These are phyloP conservation scores for Ptilonorhynchus violaceus DNA, from an alignment of 2,113 vertebrate species.

Conservation along the genomic window DNA sequence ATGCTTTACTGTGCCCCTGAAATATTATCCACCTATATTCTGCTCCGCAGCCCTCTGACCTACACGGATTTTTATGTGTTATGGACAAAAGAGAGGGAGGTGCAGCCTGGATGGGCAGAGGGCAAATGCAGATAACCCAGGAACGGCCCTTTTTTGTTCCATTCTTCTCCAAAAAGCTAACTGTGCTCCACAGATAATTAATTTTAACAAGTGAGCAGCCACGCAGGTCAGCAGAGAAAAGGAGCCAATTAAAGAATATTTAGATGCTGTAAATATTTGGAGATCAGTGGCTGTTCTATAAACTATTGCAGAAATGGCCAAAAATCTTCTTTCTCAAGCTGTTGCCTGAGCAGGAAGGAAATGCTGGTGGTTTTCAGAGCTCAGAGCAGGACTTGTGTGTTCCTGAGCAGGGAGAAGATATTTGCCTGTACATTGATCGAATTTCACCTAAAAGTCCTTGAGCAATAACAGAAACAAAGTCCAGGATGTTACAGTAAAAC, in stretches of 20 bases:
- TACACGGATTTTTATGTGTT: fast-evolving
- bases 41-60: neutral
- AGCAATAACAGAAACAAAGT: neutral
- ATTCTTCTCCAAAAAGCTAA: neutral
- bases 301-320: neutral
- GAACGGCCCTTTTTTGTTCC: fast-evolving
- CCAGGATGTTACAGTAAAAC: neutral
- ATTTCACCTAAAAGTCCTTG: neutral
- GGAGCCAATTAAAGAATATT: neutral
- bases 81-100: neutral
- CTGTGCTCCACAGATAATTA: neutral
- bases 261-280: neutral
- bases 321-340: neutral
- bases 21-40: fast-evolving
- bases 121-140: neutral
- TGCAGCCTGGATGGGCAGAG: neutral
- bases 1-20: neutral
- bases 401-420: neutral
- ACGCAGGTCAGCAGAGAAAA: neutral
- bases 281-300: neutral
- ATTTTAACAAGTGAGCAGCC: neutral
- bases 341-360: neutral
- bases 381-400: fast-evolving
- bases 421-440: neutral
- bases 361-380: neutral